Evolutionary conservation across 2,797 vertebrate genomes (phyloP).

Genomic region (Rhinophrynus dorsalis): DNA sequence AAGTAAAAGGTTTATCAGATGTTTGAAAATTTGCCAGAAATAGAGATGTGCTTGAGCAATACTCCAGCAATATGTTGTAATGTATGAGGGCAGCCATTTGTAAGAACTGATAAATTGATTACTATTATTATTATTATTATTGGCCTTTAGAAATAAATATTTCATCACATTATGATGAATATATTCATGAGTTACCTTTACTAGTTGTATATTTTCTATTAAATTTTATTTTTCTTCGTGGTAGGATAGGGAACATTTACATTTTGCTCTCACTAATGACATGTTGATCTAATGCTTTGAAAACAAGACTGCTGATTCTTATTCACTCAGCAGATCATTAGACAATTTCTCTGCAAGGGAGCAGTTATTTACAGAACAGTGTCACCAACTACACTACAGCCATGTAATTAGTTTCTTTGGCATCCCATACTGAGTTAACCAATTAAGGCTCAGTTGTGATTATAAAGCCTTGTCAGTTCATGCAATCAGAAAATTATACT

Average conservation of each 20-base stretch:
- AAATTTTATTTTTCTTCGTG: not conserved
- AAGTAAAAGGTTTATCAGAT: slow-evolving; percentile 1
- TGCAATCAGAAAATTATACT: not conserved
- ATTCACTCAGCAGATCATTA: slow-evolving; percentile 23
- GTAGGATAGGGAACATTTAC: not conserved
- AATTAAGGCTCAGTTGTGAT: slow-evolving; percentile 16
- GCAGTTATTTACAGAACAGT: not conserved
- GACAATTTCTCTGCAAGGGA: slow-evolving; percentile 3
- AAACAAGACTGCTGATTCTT: slow-evolving; percentile 19
- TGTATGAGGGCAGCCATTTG: not conserved
- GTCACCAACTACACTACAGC: slow-evolving; percentile 12
- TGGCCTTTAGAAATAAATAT: not conserved
- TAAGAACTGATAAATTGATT: not conserved
- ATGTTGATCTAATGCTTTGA: slow-evolving; percentile 5
- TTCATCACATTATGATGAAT: not conserved
- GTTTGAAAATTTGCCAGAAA: slow-evolving; percentile 6
- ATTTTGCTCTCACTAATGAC: not conserved
- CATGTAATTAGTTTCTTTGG: slow-evolving; percentile 23
- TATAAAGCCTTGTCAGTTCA: slow-evolving; percentile 11
- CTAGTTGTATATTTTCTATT: not conserved
- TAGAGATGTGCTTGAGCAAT: slow-evolving; percentile 2
- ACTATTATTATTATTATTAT: not conserved
- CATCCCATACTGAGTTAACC: slow-evolving; percentile 28
- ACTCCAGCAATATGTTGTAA: not conserved
- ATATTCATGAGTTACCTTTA: not conserved